These are phyloP conservation scores for Colletes gigas DNA, from an alignment of 1,140 invertebrate genomes.

Conservation along the genomic window DNA sequence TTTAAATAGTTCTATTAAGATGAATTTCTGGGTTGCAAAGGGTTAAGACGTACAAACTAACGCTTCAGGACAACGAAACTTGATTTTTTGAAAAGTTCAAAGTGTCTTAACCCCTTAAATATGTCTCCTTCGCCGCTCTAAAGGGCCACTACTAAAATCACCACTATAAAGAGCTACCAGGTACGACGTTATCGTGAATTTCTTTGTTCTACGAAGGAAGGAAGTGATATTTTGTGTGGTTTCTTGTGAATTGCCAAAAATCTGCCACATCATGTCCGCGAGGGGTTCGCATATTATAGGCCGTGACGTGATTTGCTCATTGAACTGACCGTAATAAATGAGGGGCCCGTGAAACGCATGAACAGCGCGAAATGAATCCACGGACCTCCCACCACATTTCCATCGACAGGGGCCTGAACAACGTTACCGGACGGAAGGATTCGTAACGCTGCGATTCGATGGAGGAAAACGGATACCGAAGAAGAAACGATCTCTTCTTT, in stretches of 20 bases:
- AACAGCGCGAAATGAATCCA: slow-evolving; percentile 32
- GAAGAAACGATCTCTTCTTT: background rate
- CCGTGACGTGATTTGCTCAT: slow-evolving; percentile 65
- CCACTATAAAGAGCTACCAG: no score
- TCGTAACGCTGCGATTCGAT: background rate
- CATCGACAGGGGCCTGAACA: background rate
- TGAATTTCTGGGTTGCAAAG: no score
- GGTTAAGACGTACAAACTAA: no score
- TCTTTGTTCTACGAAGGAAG: slow-evolving; percentile 24
- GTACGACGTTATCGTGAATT: background rate
- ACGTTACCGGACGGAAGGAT: slow-evolving; percentile 10
- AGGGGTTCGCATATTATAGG: slow-evolving; percentile 41
- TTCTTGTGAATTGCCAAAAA: slow-evolving; percentile 44
- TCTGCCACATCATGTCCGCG: slow-evolving; percentile 64
- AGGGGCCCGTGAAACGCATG: slow-evolving; percentile 47
- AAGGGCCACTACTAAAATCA: no score
- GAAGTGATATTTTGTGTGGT: slow-evolving; percentile 13
- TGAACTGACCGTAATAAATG: slow-evolving; percentile 49
- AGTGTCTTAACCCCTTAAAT: no score
- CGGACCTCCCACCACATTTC: slow-evolving; percentile 43
- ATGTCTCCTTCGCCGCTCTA: no score
- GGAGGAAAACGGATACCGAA: background rate
- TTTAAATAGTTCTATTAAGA: no score
- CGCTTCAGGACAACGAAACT: no score
- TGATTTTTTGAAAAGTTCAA: no score